Percentiles rank a stretch among this genome's conserved stretches.
phyloP scores from a whole-genome alignment of 1,140 invertebrate genomes.

The Philopotamus ludificatus region DNA sequence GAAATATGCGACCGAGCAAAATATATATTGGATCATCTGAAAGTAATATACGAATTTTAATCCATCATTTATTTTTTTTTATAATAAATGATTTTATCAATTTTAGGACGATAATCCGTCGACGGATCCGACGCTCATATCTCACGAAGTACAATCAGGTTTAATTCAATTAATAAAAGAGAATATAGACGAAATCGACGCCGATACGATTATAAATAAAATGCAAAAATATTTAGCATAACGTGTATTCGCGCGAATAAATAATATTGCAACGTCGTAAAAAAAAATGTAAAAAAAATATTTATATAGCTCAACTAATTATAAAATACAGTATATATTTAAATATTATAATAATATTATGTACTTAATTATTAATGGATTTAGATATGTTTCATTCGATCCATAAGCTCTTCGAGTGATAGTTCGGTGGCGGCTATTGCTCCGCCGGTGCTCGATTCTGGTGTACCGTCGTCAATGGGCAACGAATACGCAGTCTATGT shows the following conservation, averaged over 20 bases:
- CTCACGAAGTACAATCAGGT: too few species aligned
- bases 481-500: slow-evolving; percentile 51
- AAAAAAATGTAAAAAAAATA: background rate
- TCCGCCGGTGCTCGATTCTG: slow-evolving; percentile 51
- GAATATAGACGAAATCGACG: too few species aligned
- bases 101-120: slow-evolving; percentile 4
- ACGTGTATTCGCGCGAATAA: background rate
- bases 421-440: slow-evolving; percentile 52
- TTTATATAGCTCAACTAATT: too few species aligned
- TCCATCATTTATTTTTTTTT: background rate
- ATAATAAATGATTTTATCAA: background rate
- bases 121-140: slow-evolving; percentile 28
- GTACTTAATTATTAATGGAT: slow-evolving; percentile 22
- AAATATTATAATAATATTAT: background rate
- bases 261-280: too few species aligned
- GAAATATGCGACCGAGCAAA: slow-evolving; percentile 40
- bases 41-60: slow-evolving; percentile 30
- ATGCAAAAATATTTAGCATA: background rate
- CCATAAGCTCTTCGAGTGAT: slow-evolving; percentile 83
- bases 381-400: slow-evolving; percentile 83
- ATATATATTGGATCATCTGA: slow-evolving; percentile 41
- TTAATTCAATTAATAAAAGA: too few species aligned
- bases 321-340: too few species aligned
- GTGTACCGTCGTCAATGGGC: slow-evolving; percentile 46
- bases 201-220: background rate